A percentile compares a stretch with the other conserved stretches of the same genome.
These are phyloP conservation scores for Oryzias dopingdopingensis DNA, from an alignment of 2,797 vertebrate genomes.

Conservation along the genomic window DNA sequence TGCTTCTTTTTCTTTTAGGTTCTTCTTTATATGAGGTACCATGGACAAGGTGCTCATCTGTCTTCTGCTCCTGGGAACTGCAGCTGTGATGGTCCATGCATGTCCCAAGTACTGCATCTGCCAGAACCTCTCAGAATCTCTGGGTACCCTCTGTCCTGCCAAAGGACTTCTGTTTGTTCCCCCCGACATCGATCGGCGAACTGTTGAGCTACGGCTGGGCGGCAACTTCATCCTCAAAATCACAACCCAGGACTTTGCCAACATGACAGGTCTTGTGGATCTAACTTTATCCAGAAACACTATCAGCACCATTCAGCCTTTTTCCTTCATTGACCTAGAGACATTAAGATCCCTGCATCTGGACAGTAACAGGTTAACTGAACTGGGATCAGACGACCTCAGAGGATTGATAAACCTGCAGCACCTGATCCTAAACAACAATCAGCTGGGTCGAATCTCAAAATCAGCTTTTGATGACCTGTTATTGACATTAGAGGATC, in stretches of 20 bases:
- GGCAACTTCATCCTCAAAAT: slow-evolving; percentile 98
- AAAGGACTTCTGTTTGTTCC: slow-evolving; percentile 98
- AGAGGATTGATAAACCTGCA: slow-evolving; percentile 93
- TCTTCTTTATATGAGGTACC: slow-evolving; percentile 82
- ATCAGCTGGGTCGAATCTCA: slow-evolving; percentile 88
- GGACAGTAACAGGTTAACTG: slow-evolving; percentile 92
- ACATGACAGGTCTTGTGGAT: slow-evolving; percentile 97
- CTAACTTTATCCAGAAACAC: slow-evolving; percentile 97
- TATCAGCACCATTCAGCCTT: slow-evolving; percentile 93
- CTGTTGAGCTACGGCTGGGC: slow-evolving; percentile 94
- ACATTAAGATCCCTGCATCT: slow-evolving; percentile 94
- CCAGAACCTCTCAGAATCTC: slow-evolving; percentile 97
- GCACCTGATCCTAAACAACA: slow-evolving; percentile 98
- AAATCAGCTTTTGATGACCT: slow-evolving; percentile 90
- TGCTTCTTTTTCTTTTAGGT: slow-evolving; percentile 66
- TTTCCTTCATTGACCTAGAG: slow-evolving; percentile 94
- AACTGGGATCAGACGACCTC: slow-evolving; percentile 89
- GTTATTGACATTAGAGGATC: slow-evolving; percentile 89
- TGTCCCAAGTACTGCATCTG: slow-evolving; percentile 99
- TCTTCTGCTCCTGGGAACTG: slow-evolving; percentile 94
- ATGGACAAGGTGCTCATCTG: slow-evolving; percentile 96
- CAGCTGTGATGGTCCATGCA: slow-evolving; percentile 84
- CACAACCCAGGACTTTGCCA: slow-evolving; percentile 92
- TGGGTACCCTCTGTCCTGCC: slow-evolving; percentile 94
- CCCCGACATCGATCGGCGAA: slow-evolving; percentile 90